phyloP scores from a whole-genome alignment of 2,113 vertebrate species.

The Seriola aureovittata region DNA sequence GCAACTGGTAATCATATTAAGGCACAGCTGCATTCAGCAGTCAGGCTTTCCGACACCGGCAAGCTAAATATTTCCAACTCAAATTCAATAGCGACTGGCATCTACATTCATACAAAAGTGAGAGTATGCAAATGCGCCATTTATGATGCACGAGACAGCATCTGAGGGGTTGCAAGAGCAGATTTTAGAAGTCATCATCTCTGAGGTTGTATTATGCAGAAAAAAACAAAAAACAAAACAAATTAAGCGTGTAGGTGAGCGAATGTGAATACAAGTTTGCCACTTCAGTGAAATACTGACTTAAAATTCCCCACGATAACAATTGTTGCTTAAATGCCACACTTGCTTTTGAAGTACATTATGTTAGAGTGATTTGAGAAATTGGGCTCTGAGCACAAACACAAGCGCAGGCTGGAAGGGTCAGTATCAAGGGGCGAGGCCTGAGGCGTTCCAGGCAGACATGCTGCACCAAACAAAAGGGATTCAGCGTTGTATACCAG shows the following conservation, averaged over 20 bases:
- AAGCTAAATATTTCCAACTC: conserved; percentile 57
- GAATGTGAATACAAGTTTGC: conserved; percentile 1
- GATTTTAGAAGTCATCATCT: conserved; percentile 28
- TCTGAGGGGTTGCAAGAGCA: conserved; percentile 32
- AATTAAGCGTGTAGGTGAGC: conserved; percentile 9
- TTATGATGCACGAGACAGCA: conserved; percentile 54
- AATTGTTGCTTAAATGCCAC: background rate
- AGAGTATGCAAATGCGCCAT: conserved; percentile 58
- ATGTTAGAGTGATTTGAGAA: background rate
- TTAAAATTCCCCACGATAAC: background rate
- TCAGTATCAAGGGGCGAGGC: conserved; percentile 37
- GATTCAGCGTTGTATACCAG: conserved; percentile 48
- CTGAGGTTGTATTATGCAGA: conserved; percentile 4
- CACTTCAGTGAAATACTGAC: too few relatives aligned
- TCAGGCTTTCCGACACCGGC: conserved; percentile 45
- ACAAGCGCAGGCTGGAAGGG: conserved; percentile 8
- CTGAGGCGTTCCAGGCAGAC: conserved; percentile 31
- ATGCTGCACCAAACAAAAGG: conserved; percentile 13
- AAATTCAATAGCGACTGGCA: conserved; percentile 43
- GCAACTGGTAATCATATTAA: conserved; percentile 71
- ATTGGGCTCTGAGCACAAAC: background rate
- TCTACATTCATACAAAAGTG: conserved; percentile 53
- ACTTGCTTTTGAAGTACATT: background rate
- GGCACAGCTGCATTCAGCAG: conserved; percentile 56
- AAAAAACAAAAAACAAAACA: conserved; percentile 15